Evolutionary conservation across 2,113 vertebrate species (phyloP).

Genomic region (Malurus melanocephalus): DNA sequence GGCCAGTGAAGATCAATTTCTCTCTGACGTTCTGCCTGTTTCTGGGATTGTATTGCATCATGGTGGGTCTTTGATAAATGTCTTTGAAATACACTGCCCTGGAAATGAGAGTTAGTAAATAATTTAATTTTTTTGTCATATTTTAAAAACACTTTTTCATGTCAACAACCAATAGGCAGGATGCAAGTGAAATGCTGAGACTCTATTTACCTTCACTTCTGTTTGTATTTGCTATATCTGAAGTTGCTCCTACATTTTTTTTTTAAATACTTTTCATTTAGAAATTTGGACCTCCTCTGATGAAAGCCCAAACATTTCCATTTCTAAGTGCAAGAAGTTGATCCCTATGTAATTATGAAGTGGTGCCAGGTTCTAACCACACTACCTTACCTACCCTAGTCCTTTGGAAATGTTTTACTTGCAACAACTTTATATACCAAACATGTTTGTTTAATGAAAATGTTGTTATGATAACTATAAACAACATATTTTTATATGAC

Average conservation of each 20-base stretch:
- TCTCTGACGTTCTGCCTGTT: neutral
- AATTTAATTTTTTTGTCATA: constrained; percentile 27
- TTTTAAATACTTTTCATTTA: constrained; percentile 65
- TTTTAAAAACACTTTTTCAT: constrained; percentile 60
- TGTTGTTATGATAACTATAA: constrained; percentile 69
- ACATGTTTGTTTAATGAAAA: constrained; percentile 71
- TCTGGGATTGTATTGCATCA: constrained; percentile 25
- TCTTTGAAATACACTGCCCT: constrained; percentile 38
- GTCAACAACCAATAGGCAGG: constrained; percentile 28
- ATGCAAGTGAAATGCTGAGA: neutral
- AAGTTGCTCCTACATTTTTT: constrained; percentile 63
- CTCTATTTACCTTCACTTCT: constrained; percentile 39
- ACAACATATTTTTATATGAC: constrained; percentile 70
- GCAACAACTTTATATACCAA: constrained; percentile 38
- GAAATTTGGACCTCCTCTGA: constrained; percentile 37
- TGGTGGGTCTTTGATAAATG: constrained; percentile 32
- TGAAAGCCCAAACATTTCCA: constrained; percentile 61
- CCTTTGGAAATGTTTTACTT: constrained; percentile 49
- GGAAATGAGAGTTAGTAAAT: neutral
- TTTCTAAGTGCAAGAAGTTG: constrained; percentile 53
- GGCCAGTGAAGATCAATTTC: neutral
- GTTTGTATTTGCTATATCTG: constrained; percentile 47
- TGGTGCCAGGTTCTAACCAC: constrained; percentile 57
- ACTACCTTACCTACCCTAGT: constrained; percentile 51
- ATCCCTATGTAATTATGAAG: constrained; percentile 40